These are phyloP conservation scores for Tauraco hartlaubi DNA, from an alignment of 2,797 vertebrate genomes.

Conservation along the genomic window DNA sequence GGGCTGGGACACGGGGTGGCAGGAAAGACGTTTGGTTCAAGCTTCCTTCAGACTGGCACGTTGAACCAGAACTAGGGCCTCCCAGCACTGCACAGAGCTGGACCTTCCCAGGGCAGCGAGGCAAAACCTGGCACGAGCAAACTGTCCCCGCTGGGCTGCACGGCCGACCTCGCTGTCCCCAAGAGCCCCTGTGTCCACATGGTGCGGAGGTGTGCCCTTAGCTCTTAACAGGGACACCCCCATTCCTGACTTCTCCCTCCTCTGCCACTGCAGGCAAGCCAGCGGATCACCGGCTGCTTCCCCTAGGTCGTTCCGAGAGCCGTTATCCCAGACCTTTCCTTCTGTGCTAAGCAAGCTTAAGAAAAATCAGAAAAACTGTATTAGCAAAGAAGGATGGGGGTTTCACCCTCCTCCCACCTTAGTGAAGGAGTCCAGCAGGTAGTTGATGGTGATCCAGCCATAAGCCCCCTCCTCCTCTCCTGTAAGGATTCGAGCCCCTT, in stretches of 20 bases:
- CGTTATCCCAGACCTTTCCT: background rate
- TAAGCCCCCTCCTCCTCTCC: conserved; percentile 89
- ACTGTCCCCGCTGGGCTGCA: background rate
- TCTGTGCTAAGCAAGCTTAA: background rate
- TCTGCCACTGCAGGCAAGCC: background rate
- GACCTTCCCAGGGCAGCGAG: background rate
- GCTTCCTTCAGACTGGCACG: background rate
- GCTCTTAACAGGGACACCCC: background rate
- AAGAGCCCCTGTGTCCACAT: background rate
- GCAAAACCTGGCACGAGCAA: background rate
- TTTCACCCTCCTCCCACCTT: conserved; percentile 79
- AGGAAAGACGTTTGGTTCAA: background rate
- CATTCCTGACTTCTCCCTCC: background rate
- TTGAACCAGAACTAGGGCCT: background rate
- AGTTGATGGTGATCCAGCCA: conserved; percentile 94
- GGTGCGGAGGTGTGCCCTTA: background rate
- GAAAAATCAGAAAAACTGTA: background rate
- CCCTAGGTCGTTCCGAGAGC: background rate
- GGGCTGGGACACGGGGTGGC: background rate
- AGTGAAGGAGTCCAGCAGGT: conserved; percentile 87
- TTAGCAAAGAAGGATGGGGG: background rate
- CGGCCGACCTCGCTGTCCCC: accelerated
- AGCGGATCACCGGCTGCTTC: background rate
- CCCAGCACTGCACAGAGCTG: background rate
- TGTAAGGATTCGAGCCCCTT: conserved; percentile 83